phyloP scores from a whole-genome alignment of 2,888 invertebrate genomes.

The Pristionchus fissidentatus region DNA sequence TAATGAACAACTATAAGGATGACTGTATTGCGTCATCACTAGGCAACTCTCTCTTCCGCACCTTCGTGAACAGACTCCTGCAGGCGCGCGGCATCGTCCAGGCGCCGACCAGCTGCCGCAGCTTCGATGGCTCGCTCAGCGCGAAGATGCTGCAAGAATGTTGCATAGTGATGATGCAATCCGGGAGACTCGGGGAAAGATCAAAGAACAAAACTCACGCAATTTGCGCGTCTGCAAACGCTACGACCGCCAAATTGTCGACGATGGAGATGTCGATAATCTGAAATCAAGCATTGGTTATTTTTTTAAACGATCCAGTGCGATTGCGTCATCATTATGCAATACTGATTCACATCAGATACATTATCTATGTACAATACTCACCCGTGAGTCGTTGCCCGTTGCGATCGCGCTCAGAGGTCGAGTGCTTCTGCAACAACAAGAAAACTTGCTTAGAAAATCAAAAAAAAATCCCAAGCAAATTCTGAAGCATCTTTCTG shows the following conservation, averaged over 20 bases:
- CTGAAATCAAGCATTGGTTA: not conserved
- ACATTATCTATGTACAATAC: not conserved
- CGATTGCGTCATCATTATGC: not conserved
- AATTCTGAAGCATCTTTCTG: too few species aligned
- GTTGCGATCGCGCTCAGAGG: not conserved
- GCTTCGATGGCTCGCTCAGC: not conserved
- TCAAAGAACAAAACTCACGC: constrained; percentile 19
- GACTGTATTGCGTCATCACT: not conserved
- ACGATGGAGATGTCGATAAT: not conserved
- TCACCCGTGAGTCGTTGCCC: constrained; percentile 1
- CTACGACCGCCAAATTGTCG: not conserved
- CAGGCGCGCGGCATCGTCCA: not conserved
- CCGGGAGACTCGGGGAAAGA: not conserved
- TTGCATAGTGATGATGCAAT: not conserved
- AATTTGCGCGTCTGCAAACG: constrained; percentile 24
- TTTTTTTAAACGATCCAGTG: not conserved
- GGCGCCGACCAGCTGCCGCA: not conserved
- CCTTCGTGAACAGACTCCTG: not conserved
- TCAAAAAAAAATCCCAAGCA: not conserved
- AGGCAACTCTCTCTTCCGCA: not conserved
- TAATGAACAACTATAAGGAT: not conserved
- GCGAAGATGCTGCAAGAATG: constrained; percentile 7
- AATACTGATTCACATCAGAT: not conserved
- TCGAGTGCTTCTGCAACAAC: not conserved
- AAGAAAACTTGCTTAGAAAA: not conserved